Base-by-base conservation (phyloP, 1,140 invertebrate species). In the Rhopalosiphum padi region DNA sequence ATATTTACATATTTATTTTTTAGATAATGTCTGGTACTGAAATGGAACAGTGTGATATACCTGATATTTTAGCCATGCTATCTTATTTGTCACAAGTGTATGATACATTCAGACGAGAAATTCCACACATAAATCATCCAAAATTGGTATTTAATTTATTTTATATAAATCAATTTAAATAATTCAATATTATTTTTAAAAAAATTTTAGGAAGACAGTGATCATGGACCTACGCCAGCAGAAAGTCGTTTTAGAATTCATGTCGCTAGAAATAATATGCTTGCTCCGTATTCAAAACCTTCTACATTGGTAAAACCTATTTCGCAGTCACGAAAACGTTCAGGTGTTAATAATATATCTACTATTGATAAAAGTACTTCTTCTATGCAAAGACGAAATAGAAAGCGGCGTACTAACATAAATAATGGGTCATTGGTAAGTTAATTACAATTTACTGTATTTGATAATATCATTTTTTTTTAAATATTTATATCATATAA, bases 31-130 rank as follows among this genome's bases (percentile, higher is more conserved):
- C 96, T 46, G 98, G 97, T n/a, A 96, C 96, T 94, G 98, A 98
- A 95, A 98, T 98, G 96, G 96, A 97, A 7, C 96, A 97, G 83
- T 96, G 96, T 94, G 96, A 96, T 37, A 96, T 96, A 77, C 97
- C 97, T 22, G 98, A 98, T 95, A 97, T 97, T 94, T 95, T 97
- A 51, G 96, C 96, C 5, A 97, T 98, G 96, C 96, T 98, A 77
- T 97, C 97, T 85, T 99, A 99, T 95, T 95, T 99, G 83, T 97
- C 97, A n/a, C 97, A 98, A 96, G 96, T 99, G 94, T 98, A 98
- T 95, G 97, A 98, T 94, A 96, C 96, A 89, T 98, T 98, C 95
- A 96, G 97, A 94, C 97, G 97, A 94, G 97, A 98, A 96, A 98
- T 98, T 94, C 97, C 97, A 25, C 97, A 97, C 94, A 96, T 97